Conservation (phyloP, 2,797 vertebrate species). For the Adelosebastes latens region DNA sequence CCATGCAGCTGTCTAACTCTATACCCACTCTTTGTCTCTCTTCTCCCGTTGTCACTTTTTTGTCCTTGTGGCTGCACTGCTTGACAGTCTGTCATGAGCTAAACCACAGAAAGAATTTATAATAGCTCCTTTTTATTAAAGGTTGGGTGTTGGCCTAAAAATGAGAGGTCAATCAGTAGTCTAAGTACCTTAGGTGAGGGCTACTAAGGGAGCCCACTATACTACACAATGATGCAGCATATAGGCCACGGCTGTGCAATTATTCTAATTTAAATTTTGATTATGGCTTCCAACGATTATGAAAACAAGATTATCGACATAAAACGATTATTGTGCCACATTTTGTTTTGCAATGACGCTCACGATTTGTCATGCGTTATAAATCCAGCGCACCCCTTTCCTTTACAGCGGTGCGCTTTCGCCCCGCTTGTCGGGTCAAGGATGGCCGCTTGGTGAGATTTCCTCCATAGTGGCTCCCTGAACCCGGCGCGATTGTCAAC, state of each 20-base stretch:
- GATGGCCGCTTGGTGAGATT: no score
- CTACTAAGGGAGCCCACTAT: conserved; percentile 1
- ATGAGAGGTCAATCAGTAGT: conserved; percentile 14
- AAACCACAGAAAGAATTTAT: conserved; percentile 45
- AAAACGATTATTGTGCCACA: no score
- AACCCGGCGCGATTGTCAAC: no score
- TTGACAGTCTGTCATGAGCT: conserved; percentile 42
- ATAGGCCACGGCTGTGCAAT: background rate
- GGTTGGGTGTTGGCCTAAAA: conserved; percentile 17
- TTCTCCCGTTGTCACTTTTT: conserved; percentile 43
- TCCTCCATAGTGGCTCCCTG: no score
- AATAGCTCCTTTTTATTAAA: conserved; percentile 32
- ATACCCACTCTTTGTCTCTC: conserved; percentile 36
- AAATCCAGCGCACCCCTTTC: no score
- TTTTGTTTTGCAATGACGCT: no score
- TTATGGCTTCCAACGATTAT: no score
- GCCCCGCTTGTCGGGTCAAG: no score
- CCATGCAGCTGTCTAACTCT: conserved; percentile 44
- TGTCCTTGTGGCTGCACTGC: conserved; percentile 34
- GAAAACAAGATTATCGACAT: no score
- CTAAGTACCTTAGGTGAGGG: conserved; percentile 1
- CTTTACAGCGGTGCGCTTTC: no score
- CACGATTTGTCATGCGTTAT: no score
- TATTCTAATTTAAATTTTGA: no score
- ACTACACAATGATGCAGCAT: background rate